These are phyloP conservation scores for Cephalotes varians DNA, from an alignment of 2,888 invertebrate species.

Conservation along the genomic window DNA sequence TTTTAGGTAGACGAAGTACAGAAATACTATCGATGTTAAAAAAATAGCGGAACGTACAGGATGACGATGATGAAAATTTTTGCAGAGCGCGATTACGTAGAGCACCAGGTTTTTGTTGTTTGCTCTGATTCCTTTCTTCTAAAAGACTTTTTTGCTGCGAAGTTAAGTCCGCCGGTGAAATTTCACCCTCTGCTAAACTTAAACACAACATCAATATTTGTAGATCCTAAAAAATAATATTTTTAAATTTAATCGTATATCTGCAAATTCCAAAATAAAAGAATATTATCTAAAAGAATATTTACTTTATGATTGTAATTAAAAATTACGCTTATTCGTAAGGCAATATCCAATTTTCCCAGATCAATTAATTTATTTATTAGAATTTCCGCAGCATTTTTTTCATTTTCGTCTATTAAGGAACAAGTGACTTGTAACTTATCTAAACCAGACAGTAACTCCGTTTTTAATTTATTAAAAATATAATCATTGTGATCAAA, in stretches of 20 bases:
- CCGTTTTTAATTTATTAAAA: constrained; percentile 81
- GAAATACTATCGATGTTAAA: neutral
- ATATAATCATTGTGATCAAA: constrained; percentile 68
- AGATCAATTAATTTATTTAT: constrained; percentile 87
- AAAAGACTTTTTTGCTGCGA: constrained; percentile 89
- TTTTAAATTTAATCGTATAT: neutral
- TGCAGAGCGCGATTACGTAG: constrained; percentile 76
- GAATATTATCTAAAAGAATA: constrained; percentile 19
- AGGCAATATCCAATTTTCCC: constrained; percentile 88
- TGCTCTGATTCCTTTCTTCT: constrained; percentile 70
- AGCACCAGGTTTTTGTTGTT: constrained; percentile 74
- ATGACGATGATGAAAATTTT: constrained; percentile 73
- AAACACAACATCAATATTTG: constrained; percentile 89
- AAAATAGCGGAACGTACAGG: constrained; percentile 48
- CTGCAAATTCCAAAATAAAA: constrained; percentile 10
- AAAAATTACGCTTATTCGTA: constrained; percentile 87
- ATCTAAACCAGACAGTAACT: constrained; percentile 77
- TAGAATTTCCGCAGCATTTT: constrained; percentile 80
- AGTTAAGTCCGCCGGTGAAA: constrained; percentile 89
- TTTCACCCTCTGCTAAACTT: constrained; percentile 89
- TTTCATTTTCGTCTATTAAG: constrained; percentile 76
- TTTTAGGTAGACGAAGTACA: neutral
- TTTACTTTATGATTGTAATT: constrained; percentile 81
- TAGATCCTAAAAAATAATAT: constrained; percentile 84
- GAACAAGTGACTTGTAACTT: constrained; percentile 76